These are phyloP conservation scores for Tenrec ecaudatus DNA, from an alignment of 2,113 vertebrate species.

Conservation along the genomic window DNA sequence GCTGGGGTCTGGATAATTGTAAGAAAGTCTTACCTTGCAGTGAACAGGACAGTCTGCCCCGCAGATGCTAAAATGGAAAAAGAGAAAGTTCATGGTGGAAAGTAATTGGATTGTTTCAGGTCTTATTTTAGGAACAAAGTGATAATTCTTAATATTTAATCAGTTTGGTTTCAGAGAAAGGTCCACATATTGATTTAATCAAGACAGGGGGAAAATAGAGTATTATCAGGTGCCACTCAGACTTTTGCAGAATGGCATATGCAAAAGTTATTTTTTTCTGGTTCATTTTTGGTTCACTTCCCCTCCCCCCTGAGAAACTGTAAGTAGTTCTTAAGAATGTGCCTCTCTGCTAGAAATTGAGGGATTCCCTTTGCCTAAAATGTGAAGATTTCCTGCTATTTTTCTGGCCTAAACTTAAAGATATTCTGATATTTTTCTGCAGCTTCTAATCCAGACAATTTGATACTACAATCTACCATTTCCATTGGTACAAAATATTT, in stretches of 20 bases:
- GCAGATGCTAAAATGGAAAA: not conserved
- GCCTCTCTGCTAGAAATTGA: not conserved
- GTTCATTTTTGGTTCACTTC: not conserved
- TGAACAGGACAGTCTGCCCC: not conserved
- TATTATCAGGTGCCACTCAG: not conserved
- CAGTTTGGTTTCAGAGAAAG: constrained; percentile 14
- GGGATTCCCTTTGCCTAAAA: not conserved
- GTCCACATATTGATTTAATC: not conserved
- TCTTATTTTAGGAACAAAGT: constrained; percentile 25
- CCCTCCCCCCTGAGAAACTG: not conserved
- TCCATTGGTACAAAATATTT: constrained; percentile 19
- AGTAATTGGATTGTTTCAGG: not conserved
- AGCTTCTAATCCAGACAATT: not conserved
- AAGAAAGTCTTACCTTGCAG: not conserved
- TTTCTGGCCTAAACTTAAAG: not conserved
- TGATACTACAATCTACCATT: not conserved
- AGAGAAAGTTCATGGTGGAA: not conserved
- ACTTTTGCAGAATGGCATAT: not conserved
- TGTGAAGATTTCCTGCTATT: not conserved
- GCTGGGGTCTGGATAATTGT: not conserved
- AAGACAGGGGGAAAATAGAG: not conserved
- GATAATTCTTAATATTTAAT: not conserved
- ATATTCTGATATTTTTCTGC: not conserved
- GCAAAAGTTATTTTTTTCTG: not conserved
- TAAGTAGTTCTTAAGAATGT: not conserved